A percentile compares a stretch with the other conserved stretches of the same genome.
Evolutionary conservation across 1,140 invertebrate genomes (phyloP).

Genomic region (Drosophila elegans): DNA sequence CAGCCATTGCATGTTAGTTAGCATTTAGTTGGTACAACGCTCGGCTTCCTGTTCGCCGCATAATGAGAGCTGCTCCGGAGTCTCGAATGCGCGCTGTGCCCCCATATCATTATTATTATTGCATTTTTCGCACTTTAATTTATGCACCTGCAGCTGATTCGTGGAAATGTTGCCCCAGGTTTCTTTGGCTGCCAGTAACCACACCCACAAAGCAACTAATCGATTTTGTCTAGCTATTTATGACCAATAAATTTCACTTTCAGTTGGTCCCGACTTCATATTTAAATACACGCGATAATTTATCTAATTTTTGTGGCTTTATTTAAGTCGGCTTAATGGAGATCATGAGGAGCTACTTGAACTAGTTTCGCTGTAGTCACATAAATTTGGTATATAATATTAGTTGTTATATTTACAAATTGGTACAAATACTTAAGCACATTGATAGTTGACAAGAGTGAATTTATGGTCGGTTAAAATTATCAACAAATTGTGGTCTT

Average conservation of each 20-base stretch:
- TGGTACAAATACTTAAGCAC: background rate
- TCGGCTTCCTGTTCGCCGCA: constrained; percentile 69
- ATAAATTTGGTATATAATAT: background rate
- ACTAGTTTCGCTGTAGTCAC: constrained; percentile 13
- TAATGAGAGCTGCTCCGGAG: constrained; percentile 54
- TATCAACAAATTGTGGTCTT: no score
- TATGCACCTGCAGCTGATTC: constrained; percentile 81
- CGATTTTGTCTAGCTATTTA: constrained; percentile 80
- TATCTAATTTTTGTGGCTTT: constrained; percentile 45
- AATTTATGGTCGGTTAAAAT: constrained; percentile 2
- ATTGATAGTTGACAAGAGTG: background rate
- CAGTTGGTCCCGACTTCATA: constrained; percentile 60
- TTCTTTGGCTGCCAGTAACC: constrained; percentile 63
- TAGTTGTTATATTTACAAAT: background rate
- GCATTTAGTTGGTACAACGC: constrained; percentile 68
- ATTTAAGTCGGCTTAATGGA: constrained; percentile 57
- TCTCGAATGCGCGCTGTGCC: constrained; percentile 23
- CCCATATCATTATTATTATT: constrained; percentile 74
- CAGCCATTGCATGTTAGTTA: constrained; percentile 73
- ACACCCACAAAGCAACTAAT: constrained; percentile 76
- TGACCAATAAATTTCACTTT: constrained; percentile 81
- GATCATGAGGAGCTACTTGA: constrained; percentile 29
- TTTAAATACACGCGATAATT: constrained; percentile 66
- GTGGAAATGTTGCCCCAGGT: constrained; percentile 33
- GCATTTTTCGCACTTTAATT: constrained; percentile 81